Evolutionary conservation across 2,113 vertebrate species (phyloP), one percentile per base, ranked within the genome.

Genomic region (Zeus faber): DNA sequence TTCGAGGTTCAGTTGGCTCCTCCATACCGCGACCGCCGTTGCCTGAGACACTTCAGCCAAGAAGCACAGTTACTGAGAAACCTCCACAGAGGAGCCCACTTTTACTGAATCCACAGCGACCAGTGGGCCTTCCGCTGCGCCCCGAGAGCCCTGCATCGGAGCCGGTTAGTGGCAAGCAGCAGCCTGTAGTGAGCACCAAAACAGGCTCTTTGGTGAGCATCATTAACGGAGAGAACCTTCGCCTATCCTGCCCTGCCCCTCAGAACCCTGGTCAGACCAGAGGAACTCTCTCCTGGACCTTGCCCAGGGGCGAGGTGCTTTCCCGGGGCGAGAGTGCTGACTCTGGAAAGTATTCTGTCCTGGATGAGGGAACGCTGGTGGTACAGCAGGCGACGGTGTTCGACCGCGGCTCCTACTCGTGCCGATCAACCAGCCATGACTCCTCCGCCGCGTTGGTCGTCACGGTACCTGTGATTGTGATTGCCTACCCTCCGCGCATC

Each of bases 401-500:
- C 1, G 95, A 98, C 72, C 70, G 95, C 21, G 96, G 96, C 1
- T 92, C 86, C 1, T 98, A 97, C 72, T 48, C 79, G 4, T 98
- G 96, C 78, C 87, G 84, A 54, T 78, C 69, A 5, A 80, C 79
- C 0, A 85, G 85, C 0, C 76, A 77, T 0, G 60, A 88, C 0
- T 91, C 90, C 9, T 73, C 88, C 0, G 81, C 41, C 0, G 66
- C 73, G 27, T 76, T 88, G 0, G 49, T 89, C 5, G 43, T 88
- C 65, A 92, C 72, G 0, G 83, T 93, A 13, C 91, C 94, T 0
- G 95, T 98, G n/a, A 95, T 98, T 0, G 90, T 98, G 2, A 91
- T 98, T 0, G 95, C 95, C 1, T 96, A 96, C 53, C 94, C 95
- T 0, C 96, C 96, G 0, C 87, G 93, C 1, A 95, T 98, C 73